Evolutionary conservation across 2,888 invertebrate genomes (phyloP).

Genomic region (Zaprionus bogoriensis): DNA sequence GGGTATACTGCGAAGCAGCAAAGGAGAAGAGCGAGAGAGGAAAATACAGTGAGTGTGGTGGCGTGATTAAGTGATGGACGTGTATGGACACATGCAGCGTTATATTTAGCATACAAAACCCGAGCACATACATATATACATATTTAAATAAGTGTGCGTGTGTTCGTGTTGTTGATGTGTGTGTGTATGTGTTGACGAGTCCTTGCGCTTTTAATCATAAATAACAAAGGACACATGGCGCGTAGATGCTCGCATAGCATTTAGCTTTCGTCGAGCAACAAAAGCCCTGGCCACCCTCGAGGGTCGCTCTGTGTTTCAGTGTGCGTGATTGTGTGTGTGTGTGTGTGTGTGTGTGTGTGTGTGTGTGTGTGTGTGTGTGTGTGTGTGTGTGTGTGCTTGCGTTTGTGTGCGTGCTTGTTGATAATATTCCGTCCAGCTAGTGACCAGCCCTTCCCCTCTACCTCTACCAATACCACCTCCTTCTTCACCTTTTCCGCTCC

Average conservation of each 20-base stretch:
- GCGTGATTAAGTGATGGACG: constrained; percentile 79
- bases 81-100: constrained; percentile 78
- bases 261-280: constrained; percentile 69
- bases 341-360: constrained; percentile 53
- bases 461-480: too few species aligned
- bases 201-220: constrained; percentile 79
- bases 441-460: constrained; percentile 19
- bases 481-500: too few species aligned
- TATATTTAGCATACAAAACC: constrained; percentile 76
- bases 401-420: constrained; percentile 62
- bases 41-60: constrained; percentile 59
- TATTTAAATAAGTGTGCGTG: constrained; percentile 49
- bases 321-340: constrained; percentile 45
- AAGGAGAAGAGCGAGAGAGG: neutral
- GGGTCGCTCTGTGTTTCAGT: constrained; percentile 21
- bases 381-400: constrained; percentile 10
- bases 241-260: constrained; percentile 62
- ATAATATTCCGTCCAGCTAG: constrained; percentile 60
- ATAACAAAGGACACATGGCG: constrained; percentile 78
- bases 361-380: constrained; percentile 17
- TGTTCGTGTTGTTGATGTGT: constrained; percentile 7
- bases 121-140: constrained; percentile 33
- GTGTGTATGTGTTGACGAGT: constrained; percentile 47
- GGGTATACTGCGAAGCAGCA: neutral
- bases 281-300: constrained; percentile 59